Evolutionary conservation across 2,888 invertebrate species (phyloP), one percentile per base, ranked within the genome.

Genomic region (Spicauda simplicius): DNA sequence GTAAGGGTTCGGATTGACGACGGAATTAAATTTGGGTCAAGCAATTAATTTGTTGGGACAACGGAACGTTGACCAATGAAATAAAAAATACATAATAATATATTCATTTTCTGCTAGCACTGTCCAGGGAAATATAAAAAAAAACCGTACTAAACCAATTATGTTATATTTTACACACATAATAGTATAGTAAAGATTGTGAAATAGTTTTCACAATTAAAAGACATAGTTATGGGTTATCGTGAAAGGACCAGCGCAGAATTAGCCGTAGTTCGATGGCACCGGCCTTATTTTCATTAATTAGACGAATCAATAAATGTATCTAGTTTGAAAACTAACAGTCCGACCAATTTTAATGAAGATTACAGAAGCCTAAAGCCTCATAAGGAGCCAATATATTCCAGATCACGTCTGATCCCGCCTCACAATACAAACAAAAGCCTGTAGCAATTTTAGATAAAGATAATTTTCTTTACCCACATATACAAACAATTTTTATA

Each of bases 371-470:
- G 37, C 52, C 57, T 58, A 52, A 45, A 30, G 53, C 18, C 16
- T 53, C 10, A 53, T 25, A 62, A 54, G 45, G 45, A 58, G 48
- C 25, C 25, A 45, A 65, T 59, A 18, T 64, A 65, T 65, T 65
- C 65, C 45, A 30, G 50, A 53, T 59, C 65, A 65, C 58, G 65
- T 65, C 48, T 53, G 41, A 65, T 53, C 53, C 53, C n/a, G 56
- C 53, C 25, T 65, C 19, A 20, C 5, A 16, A n/a, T 41, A 52
- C 53, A 54, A 16, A 41, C 53, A 58, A 59, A 59, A 41, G 52
- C 52, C 25, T 14, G 18, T 25, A 25, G 25, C 45, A 45, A 54
- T 58, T 53, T 41, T 10, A 48, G 25, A 20, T 19, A 14, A 5
- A 14, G 41, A 54, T 54, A 41, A 37, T 14, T 37, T 25, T 25